Conservation (phyloP, 1,140 invertebrate species). For the Mactra quadrangularis region DNA sequence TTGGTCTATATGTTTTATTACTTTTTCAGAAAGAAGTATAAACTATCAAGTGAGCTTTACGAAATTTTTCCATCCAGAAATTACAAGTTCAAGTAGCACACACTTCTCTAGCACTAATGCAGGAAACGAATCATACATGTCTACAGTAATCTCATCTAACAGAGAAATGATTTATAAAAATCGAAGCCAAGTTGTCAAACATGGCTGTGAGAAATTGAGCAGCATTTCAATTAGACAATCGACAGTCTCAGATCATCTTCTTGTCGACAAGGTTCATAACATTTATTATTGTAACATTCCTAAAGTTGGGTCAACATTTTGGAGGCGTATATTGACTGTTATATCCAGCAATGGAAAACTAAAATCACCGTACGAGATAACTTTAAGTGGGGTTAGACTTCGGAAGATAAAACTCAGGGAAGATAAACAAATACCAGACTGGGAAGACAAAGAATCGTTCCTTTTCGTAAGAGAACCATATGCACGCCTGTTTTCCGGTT, state of each 20-base stretch:
- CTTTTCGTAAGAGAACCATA: conserved; percentile 57
- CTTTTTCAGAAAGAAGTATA: too few relatives aligned
- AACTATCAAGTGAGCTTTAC: too few relatives aligned
- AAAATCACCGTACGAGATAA: conserved; percentile 7
- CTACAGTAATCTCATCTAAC: too few relatives aligned
- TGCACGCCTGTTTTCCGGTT: conserved; percentile 48
- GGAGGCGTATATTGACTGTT: conserved; percentile 33
- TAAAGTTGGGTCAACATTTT: conserved; percentile 51
- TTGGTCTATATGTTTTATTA: too few relatives aligned
- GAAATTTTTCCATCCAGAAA: too few relatives aligned
- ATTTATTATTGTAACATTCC: conserved; percentile 45
- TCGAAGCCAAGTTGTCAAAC: background rate
- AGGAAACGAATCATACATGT: too few relatives aligned
- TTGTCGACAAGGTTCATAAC: background rate
- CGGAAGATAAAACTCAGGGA: too few relatives aligned
- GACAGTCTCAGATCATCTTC: background rate
- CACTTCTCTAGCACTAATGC: too few relatives aligned
- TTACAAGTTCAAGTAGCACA: too few relatives aligned
- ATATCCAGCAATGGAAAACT: background rate
- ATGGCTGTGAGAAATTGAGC: background rate
- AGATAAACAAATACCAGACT: background rate
- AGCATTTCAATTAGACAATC: background rate
- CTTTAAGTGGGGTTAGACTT: background rate
- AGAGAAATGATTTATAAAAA: background rate
- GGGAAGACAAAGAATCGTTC: conserved; percentile 27